Evolutionary conservation across 2,113 vertebrate genomes (phyloP), one percentile per base, ranked within the genome.

Genomic region (Ceyx margarethae): DNA sequence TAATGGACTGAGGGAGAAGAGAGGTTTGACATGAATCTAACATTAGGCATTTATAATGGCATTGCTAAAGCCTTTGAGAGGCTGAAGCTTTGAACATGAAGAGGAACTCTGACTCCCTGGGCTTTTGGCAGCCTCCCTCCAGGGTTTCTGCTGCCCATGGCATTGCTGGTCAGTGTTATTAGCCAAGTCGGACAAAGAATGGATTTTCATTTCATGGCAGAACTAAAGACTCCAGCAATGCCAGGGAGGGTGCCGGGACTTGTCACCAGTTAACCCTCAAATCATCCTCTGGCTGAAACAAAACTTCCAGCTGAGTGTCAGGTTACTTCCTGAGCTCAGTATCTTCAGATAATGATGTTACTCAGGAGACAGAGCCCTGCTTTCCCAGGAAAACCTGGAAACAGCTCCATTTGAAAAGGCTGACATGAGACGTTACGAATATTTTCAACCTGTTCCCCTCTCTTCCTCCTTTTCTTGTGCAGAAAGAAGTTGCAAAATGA

Each of bases 111-210:
- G 66, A 75, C 48, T 91, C 40, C 66, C 37, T 0, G 0, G 21
- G 77, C 77, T 84, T 69, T 94, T 91, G 91, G 87, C 91, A 94
- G 87, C 84, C 60, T 92, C 87, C 51, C 84, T 81, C 87, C 87
- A 58, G 60, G 79, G 53, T 48, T 87, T 89, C 75, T 87, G 78
- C 90, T 85, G 71, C 87, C 90, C 53, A 1, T 89, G 92, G 81
- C 78, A 81, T 60, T 87, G 88, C 81, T 4, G 10, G 51, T 42
- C 4, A 1, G 66, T 46, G 92, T 72, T 81, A 87, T 79, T 81
- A 93, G 85, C 89, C 73, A 78, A 94, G 89, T 75, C 0, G 10
- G 50, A 65, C 74, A 81, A 85, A 73, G 62, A 69, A 87, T 91
- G 91, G 87, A 75, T 87, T 95, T 91, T 92, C 67, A 31, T 82